Base-by-base conservation (phyloP, 2,113 vertebrate genomes). In the Carollia perspicillata region DNA sequence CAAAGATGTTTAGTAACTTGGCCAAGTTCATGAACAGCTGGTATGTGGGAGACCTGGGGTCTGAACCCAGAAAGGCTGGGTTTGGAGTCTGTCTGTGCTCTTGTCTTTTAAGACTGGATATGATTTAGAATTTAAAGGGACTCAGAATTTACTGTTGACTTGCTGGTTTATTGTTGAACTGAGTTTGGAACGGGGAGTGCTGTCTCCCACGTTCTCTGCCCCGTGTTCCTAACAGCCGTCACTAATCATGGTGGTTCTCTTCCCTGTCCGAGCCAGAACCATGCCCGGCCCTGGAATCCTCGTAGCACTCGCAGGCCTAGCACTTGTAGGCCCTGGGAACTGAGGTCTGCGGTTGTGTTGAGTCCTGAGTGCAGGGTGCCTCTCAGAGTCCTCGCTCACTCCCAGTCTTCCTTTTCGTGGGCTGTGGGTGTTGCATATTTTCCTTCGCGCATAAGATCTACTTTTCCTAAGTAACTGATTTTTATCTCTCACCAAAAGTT, bases 401-500 rank as follows among this genome's bases (percentile, higher is more conserved):
- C 33, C 0, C 6, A 5, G 40, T 75, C 49, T 80, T 55, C 49
- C 49, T 80, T 60, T 51, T 20, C 26, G 2, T 2, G 22, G 81
- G 42, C 13, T 16, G 2, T 20, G 8, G 14, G 22, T 63, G 44
- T 33, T 78, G 30, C 65, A 0, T 58, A 16, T 35, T 58, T 79
- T 28, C 20, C 16, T 17, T 51, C 44, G 6, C 44, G 53, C 28
- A 0, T 30, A 51, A 68, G 53, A 22, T 40, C 40, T 91, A 33
- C 12, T 81, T 63, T 9, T 79, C 72, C 87, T 26, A 69, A 71
- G 49, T 74, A 44, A 80, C 66, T 84, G 71, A 13, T 78, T 92
- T 95, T 95, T 94, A 26, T 72, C 44, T 75, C 11, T 53, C 69
- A 42, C 4, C 77, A 77, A 77, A 60, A 63, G 33, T 89, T 89